These are phyloP conservation scores for Griposia aprilina DNA, from an alignment of 2,888 invertebrate species.

Conservation along the genomic window DNA sequence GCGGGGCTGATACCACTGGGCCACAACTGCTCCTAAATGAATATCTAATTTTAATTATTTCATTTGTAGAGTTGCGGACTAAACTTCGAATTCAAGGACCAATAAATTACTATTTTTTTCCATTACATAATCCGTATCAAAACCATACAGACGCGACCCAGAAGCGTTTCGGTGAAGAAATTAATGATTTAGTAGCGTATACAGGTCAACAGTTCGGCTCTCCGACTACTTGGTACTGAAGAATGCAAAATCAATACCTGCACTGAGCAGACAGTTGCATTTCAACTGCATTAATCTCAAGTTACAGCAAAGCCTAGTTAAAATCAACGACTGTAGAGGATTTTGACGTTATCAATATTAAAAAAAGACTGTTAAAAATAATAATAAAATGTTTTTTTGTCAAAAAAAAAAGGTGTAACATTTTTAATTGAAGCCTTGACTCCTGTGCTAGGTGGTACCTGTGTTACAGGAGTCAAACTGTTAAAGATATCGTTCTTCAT, in stretches of 20 bases:
- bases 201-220: conserved; percentile 39
- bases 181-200: conserved; percentile 32
- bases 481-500: background rate
- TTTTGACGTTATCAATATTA: background rate
- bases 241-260: conserved; percentile 46
- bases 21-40: no score
- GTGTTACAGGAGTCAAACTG: no score
- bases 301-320: background rate
- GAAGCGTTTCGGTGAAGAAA: conserved; percentile 3
- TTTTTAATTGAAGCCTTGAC: no score
- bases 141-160: no score
- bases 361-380: background rate
- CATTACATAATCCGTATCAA: background rate
- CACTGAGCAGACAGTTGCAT: conserved; percentile 15
- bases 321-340: background rate
- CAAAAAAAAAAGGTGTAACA: no score
- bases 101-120: background rate
- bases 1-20: no score
- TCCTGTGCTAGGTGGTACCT: no score
- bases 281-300: conserved; percentile 1
- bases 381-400: no score
- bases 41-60: background rate
- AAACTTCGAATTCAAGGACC: background rate
- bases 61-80: background rate
- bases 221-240: conserved; percentile 20